A percentile compares a stretch with the other conserved stretches of the same genome.
Conservation (phyloP, 2,113 vertebrate species). For the Clarias macrocephalus region DNA sequence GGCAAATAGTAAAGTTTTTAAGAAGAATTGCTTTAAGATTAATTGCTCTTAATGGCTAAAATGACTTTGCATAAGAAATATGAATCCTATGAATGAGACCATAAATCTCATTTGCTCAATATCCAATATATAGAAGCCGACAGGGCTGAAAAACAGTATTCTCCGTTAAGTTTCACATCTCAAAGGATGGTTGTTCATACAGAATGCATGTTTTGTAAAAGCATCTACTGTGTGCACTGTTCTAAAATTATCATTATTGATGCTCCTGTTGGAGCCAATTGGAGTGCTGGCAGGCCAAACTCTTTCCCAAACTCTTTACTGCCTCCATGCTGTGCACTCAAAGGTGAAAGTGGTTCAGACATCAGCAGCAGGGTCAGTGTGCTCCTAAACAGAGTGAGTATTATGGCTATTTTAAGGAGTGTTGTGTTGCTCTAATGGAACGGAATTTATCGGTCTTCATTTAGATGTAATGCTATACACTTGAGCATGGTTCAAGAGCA, state of each 20-base stretch:
- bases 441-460: slow-evolving; percentile 58
- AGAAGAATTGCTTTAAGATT: neutral
- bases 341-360: slow-evolving; percentile 52
- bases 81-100: neutral
- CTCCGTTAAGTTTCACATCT: neutral
- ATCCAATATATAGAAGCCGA: neutral
- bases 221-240: neutral
- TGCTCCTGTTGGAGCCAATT: neutral
- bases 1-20: neutral
- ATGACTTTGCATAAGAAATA: neutral
- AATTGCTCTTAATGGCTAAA: neutral
- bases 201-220: slow-evolving; percentile 28
- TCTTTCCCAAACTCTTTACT: slow-evolving; percentile 21
- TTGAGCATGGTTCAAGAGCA: slow-evolving; percentile 50
- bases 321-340: slow-evolving; percentile 36
- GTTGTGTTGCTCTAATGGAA: slow-evolving; percentile 60
- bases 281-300: neutral
- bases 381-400: slow-evolving; percentile 58
- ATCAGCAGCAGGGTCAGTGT: slow-evolving; percentile 53
- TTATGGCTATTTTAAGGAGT: slow-evolving; percentile 56
- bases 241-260: slow-evolving; percentile 16
- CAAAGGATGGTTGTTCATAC: slow-evolving; percentile 10
- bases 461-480: slow-evolving; percentile 46
- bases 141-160: slow-evolving; percentile 12
- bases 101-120: neutral